Evolutionary conservation across 2,888 invertebrate genomes (phyloP).

Genomic region (Sarcophaga caerulescens): DNA sequence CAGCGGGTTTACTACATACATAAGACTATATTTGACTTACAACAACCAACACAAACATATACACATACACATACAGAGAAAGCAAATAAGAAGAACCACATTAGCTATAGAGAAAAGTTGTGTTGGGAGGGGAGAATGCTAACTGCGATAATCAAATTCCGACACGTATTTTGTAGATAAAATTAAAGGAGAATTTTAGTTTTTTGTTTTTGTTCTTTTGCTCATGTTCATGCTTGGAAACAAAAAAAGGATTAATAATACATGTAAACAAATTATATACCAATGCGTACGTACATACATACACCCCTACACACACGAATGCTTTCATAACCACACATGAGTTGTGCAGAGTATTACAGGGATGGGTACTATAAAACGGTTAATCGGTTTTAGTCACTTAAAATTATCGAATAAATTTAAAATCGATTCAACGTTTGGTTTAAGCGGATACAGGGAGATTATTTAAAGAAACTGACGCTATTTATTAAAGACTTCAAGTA

Average conservation of each 20-base stretch:
- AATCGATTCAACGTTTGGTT: no score
- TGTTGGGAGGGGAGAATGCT: background rate
- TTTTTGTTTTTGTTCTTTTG: slow-evolving; percentile 12
- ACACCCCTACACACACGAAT: background rate
- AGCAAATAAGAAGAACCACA: background rate
- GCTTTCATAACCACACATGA: background rate
- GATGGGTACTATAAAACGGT: no score
- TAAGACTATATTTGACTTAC: background rate
- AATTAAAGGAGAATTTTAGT: slow-evolving; percentile 7
- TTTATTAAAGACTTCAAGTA: no score
- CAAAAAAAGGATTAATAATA: slow-evolving; percentile 53
- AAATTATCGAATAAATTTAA: no score
- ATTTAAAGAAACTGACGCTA: no score
- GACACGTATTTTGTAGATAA: slow-evolving; percentile 46
- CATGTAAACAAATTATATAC: slow-evolving; percentile 27
- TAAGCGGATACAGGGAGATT: no score
- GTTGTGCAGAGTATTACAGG: no score
- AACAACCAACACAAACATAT: background rate
- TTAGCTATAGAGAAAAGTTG: background rate
- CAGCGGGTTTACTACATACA: background rate
- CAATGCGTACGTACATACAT: background rate
- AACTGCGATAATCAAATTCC: slow-evolving; percentile 32
- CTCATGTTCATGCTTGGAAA: background rate
- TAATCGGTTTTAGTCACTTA: no score
- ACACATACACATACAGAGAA: background rate